Base-by-base conservation (phyloP, 2,797 vertebrate species). In the Onychomys arenicola region DNA sequence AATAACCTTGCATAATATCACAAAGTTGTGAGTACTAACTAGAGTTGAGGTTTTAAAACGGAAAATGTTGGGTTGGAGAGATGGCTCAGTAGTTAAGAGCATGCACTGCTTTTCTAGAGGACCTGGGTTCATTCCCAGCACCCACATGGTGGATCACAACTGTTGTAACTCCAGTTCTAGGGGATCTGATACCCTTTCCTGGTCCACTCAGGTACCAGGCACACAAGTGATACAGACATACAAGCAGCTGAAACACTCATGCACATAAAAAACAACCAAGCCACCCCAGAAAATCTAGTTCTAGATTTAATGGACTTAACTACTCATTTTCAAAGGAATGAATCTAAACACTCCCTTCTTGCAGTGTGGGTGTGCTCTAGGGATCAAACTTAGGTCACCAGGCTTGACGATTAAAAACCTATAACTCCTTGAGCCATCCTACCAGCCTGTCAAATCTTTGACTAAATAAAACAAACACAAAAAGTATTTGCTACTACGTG, bases 281-380 rank as follows among this genome's bases (percentile, higher is more conserved):
- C 4, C 2, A 65, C 27, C 2, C 29, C 34, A 37, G 4, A 27
- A 90, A 73, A 81, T 63, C 17, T 81, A 57, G 10, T 46, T 84
- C 34, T 73, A 88, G 34, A 95, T 94, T 80, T 52, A 21, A 67
- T 25, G 25, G 1, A 25, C 82, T 61, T 43, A 81, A 89, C 13
- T 75, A n/a, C 25, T 1, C 83, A 94, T 59, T 96, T 90, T 88
- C 91, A 43, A 97, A 89, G 43, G 13, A 87, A 95, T 88, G 34
- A 12, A 91, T 52, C 10, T 73, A 29, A 93, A 27, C 37, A 77
- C 25, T 34, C 34, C 37, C 11, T 4, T 34, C 82, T 46, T 19
- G 11, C 40, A 49, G 11, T 65, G 61, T 8, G 19, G 14, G 61
- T 34, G 4, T 43, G 37, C 7, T 85, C 40, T 46, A 32, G 59